phyloP scores from a whole-genome alignment of 1,140 invertebrate genomes.

The Aphidius ervi region DNA sequence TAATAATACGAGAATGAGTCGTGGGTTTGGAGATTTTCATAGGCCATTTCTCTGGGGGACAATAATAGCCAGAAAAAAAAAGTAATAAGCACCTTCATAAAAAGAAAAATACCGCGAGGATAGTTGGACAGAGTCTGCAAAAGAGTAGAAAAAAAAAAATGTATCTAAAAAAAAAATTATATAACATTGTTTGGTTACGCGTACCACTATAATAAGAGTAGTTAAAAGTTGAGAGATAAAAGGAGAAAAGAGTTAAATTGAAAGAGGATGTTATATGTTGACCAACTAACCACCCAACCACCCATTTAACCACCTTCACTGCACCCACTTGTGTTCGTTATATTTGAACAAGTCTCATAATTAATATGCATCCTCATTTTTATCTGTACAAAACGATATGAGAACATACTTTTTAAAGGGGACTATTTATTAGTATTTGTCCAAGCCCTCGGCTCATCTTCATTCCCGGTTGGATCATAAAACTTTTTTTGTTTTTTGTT shows the following conservation, averaged over 20 bases:
- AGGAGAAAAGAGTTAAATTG: no score
- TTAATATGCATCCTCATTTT: constrained; percentile 49
- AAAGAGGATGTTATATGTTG: neutral
- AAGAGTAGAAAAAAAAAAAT: constrained; percentile 32
- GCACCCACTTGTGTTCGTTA: constrained; percentile 32
- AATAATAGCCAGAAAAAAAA: constrained; percentile 6
- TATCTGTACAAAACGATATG: constrained; percentile 32
- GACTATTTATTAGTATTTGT: constrained; percentile 28
- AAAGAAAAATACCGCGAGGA: constrained; percentile 24
- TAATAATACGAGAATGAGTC: no score
- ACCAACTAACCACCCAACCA: constrained; percentile 7
- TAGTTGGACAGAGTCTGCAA: constrained; percentile 26
- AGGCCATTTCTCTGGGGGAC: neutral
- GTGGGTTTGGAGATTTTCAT: no score
- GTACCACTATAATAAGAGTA: constrained; percentile 42
- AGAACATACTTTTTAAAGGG: constrained; percentile 40
- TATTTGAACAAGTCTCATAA: constrained; percentile 52
- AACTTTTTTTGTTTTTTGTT: neutral
- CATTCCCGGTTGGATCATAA: neutral
- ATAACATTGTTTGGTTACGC: constrained; percentile 15
- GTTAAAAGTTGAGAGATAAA: neutral
- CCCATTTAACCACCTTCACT: neutral
- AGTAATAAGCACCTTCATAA: constrained; percentile 4
- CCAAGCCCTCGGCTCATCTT: neutral
- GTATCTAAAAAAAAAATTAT: constrained; percentile 12